phyloP scores from a whole-genome alignment of 2,888 invertebrate species.

The Cosmopolites sordidus region DNA sequence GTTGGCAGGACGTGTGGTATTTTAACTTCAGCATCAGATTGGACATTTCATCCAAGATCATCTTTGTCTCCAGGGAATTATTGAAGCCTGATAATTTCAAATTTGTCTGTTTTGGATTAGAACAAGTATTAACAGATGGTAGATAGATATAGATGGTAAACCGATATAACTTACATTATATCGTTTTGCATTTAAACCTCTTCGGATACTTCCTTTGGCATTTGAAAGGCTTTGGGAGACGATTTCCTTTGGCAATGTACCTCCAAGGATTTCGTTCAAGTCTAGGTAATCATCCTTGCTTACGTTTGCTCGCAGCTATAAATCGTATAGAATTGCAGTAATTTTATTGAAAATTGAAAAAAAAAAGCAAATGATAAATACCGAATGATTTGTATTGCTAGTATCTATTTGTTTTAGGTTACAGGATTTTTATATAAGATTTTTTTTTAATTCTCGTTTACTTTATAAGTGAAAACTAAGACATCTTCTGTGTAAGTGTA shows the following conservation, averaged over 20 bases:
- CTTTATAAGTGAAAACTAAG: too few relatives aligned
- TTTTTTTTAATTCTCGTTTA: too few relatives aligned
- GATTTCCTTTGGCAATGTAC: conserved; percentile 16
- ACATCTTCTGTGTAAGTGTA: too few relatives aligned
- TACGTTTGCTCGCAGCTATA: conserved; percentile 14
- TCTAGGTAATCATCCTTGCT: conserved; percentile 22
- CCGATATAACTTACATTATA: conserved; percentile 15
- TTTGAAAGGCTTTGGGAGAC: conserved; percentile 12
- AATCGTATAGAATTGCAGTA: too few relatives aligned
- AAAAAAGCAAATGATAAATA: not conserved
- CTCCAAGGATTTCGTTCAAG: conserved; percentile 21
- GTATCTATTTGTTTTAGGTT: not conserved
- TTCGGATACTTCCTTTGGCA: conserved; percentile 18
- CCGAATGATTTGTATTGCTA: too few relatives aligned
- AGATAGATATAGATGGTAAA: too few relatives aligned
- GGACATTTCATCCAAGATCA: conserved; percentile 29
- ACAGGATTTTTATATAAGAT: too few relatives aligned
- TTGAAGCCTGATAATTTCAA: conserved; percentile 11
- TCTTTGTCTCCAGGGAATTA: not conserved
- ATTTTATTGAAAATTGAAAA: not conserved
- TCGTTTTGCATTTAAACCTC: conserved; percentile 11
- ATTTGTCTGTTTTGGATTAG: conserved; percentile 13
- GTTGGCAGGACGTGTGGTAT: conserved; percentile 32
- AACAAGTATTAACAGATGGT: too few relatives aligned
- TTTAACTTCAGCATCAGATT: conserved; percentile 29